These are phyloP conservation scores for Sphaeramia orbicularis DNA, from an alignment of 2,797 vertebrate genomes.

Conservation along the genomic window DNA sequence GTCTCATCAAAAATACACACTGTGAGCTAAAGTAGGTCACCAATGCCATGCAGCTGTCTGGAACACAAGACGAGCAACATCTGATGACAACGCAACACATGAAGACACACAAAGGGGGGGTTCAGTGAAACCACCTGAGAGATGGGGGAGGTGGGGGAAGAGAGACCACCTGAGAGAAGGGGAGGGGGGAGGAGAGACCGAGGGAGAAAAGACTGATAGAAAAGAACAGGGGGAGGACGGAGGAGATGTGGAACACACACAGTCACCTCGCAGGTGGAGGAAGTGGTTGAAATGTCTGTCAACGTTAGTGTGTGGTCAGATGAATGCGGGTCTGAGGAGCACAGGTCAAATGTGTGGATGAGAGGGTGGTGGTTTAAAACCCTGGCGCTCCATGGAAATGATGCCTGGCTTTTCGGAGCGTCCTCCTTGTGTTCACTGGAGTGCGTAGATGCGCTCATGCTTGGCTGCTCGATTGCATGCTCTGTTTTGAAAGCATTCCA, in stretches of 20 bases:
- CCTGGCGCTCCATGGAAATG: background rate
- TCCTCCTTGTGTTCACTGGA: no score
- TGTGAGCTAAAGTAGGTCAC: slow-evolving; percentile 71
- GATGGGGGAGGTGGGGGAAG: no score
- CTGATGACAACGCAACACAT: slow-evolving; percentile 30
- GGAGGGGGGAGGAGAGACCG: no score
- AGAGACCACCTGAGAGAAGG: no score
- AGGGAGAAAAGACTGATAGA: no score
- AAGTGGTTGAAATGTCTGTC: background rate
- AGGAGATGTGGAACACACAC: background rate
- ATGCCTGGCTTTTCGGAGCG: background rate
- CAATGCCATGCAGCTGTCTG: slow-evolving; percentile 50
- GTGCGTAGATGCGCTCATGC: background rate
- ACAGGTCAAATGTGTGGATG: slow-evolving; percentile 10
- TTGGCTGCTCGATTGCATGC: slow-evolving; percentile 11
- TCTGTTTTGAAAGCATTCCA: slow-evolving; percentile 2
- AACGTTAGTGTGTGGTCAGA: background rate
- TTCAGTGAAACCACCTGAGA: slow-evolving; percentile 23
- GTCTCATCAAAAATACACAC: slow-evolving; percentile 70
- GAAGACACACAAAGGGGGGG: background rate
- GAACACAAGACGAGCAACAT: slow-evolving; percentile 25
- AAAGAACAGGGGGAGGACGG: background rate
- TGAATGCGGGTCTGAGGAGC: background rate
- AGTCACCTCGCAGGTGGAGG: slow-evolving; percentile 1
- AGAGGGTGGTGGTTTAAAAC: background rate